Conservation (phyloP, 2,113 vertebrate species). For the Trematocara variabile region DNA sequence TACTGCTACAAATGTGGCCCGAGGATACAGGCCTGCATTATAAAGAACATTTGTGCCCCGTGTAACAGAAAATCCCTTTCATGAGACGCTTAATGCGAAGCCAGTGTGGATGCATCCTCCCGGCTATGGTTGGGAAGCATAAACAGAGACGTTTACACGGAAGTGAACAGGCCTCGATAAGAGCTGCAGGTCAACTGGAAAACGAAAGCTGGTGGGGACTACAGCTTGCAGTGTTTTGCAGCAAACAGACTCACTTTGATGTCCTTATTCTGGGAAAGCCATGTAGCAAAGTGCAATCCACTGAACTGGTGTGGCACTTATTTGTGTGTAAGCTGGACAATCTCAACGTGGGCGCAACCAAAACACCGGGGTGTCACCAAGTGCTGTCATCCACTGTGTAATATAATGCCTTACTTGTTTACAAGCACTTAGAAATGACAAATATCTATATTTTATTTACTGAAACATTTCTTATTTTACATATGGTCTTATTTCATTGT, state of each 20-base stretch:
- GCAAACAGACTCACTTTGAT: background rate
- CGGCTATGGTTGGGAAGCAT: background rate
- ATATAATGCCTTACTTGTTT: conserved; percentile 74
- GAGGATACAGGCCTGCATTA: background rate
- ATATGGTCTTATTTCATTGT: conserved; percentile 41
- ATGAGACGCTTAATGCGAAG: conserved; percentile 3
- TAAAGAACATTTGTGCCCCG: background rate
- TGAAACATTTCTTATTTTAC: conserved; percentile 62
- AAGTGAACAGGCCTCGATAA: background rate
- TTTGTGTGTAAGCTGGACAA: conserved; percentile 50
- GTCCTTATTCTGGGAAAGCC: background rate
- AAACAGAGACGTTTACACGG: background rate
- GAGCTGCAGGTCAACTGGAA: conserved; percentile 9
- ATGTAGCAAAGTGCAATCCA: conserved; percentile 52
- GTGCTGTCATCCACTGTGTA: conserved; percentile 62
- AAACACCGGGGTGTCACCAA: conserved; percentile 54
- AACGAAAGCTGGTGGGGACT: background rate
- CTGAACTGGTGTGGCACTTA: background rate
- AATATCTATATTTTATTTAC: conserved; percentile 71
- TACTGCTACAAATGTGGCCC: background rate
- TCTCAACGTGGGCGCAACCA: conserved; percentile 53
- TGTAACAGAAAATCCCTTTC: background rate
- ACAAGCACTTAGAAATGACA: conserved; percentile 72
- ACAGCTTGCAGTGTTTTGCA: conserved; percentile 13
- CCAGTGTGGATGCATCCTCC: background rate